Evolutionary conservation across 2,888 invertebrate species (phyloP), one percentile per base, ranked within the genome.

Genomic region (Trichogramma evanescens): DNA sequence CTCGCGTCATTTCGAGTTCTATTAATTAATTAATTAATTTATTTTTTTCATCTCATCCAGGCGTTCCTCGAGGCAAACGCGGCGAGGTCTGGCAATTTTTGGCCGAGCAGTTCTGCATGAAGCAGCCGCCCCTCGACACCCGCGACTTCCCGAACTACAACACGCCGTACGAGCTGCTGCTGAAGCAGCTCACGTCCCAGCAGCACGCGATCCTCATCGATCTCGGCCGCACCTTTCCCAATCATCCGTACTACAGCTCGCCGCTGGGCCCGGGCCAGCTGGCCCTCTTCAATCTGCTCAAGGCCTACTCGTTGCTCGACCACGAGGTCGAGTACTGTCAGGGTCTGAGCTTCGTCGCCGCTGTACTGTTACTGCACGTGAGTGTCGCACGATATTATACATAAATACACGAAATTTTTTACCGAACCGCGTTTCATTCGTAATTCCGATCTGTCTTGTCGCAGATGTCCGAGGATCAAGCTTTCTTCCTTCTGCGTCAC

Each of bases 191-290:
- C 9, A 95, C 97, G 0, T 92, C 94, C 39, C 94, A 96, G 71
- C 97, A 97, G 74, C 97, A 97, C 76, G 94, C 95, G 1, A 98
- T 97, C 69, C 85, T 97, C 50, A 96, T 97, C 58, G 97, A 97
- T 78, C 80, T 97, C 65, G 95, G 93, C 8, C 84, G 94, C 2
- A 95, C 97, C 0, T 97, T 97, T 78, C 97, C 97, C 0, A 90
- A 89, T 72, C 96, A 97, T 76, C 89, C 92, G 0, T 97, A 93
- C 80, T 98, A 93, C 79, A 89, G 91, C 65, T 90, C 91, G 59
- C 90, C 95, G 0, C 78, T 97, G 46, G 97, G 97, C 0, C 89
- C 94, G 0, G 97, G 97, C 0, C 97, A 97, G 74, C 78, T 97
- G 65, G 91, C 95, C 0, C 79, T 98, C 4, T 98, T 95, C 78